Evolutionary conservation across 2,888 invertebrate genomes (phyloP), one percentile per base, ranked within the genome.

Genomic region (Urechis unicinctus): DNA sequence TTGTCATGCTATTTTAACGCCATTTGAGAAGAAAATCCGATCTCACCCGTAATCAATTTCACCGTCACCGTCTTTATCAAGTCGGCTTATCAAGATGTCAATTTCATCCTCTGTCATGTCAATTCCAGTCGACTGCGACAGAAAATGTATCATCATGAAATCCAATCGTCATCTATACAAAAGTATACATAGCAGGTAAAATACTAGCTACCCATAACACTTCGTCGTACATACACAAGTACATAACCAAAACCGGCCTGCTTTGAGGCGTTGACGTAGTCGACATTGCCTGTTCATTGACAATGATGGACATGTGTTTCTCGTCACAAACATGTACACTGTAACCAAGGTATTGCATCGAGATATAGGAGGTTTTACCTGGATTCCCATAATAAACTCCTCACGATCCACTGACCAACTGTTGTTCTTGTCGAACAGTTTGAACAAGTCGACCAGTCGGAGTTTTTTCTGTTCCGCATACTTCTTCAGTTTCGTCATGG

Each of bases 351-450:
- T 48, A 48, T 48, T 26, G 6, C 24, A 26, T 25, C 50, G 6
- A 9, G 6, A 13, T 13, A 17, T 36, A 17, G 9, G 9, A 36
- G 9, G 36, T 13, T 24, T 55, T 61, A 72, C 74, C 68, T 67
- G 56, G 4, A 73, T 53, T 1, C 73, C 73, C 3, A 36, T 42
- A 2, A 60, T 52, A 43, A 74, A 68, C 52, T 74, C 74, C 13
- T 70, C 66, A 30, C 53, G 59, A 4, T 64, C 63, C 30, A 74
- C 64, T 1, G 62, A 54, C 58, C 59, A 63, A 49, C 66, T 72
- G n/a, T 66, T 58, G 58, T 74, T 72, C 46, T 67, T 71, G 61
- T 74, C 74, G 44, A 74, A 69, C 53, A 71, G 71, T 52, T 65
- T 64, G 58, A 74, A 73, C 21, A 74, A 58, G 56, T 74, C 74